Evolutionary conservation across 2,113 vertebrate species (phyloP).

Genomic region (Tonatia bakeri): DNA sequence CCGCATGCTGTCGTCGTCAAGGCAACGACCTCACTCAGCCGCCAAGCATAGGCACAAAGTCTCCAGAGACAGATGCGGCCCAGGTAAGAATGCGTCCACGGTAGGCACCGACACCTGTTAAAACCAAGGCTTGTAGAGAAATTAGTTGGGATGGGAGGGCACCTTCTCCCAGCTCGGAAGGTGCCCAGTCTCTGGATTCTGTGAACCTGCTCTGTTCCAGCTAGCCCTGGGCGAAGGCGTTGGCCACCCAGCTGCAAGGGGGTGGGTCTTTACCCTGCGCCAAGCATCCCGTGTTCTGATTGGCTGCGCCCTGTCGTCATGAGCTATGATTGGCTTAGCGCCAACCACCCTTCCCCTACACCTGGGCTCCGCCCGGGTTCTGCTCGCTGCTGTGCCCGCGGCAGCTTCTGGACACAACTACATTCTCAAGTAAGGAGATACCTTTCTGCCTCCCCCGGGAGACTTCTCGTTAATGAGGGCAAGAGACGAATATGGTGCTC

Average conservation of each 20-base stretch:
- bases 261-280: not conserved
- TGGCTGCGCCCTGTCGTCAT: slow-evolving; percentile 42
- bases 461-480: too few species aligned
- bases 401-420: rapidly evolving
- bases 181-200: rapidly evolving
- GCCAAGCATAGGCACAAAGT: slow-evolving; percentile 9
- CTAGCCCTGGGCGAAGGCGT: slow-evolving; percentile 7
- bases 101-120: not conserved
- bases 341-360: not conserved
- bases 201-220: not conserved
- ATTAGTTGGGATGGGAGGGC: not conserved
- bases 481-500: not conserved
- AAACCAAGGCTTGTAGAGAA: not conserved
- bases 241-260: slow-evolving; percentile 28
- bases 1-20: slow-evolving; percentile 68
- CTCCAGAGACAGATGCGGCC: not conserved
- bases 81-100: not conserved
- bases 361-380: not conserved
- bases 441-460: rapidly evolving
- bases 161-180: not conserved
- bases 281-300: slow-evolving; percentile 10
- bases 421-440: not conserved
- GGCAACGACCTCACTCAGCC: slow-evolving; percentile 64
- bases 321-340: slow-evolving; percentile 32
- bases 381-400: rapidly evolving